Evolutionary conservation across 1,140 invertebrate species (phyloP).

Genomic region (Carcinoscorpius rotundicauda): DNA sequence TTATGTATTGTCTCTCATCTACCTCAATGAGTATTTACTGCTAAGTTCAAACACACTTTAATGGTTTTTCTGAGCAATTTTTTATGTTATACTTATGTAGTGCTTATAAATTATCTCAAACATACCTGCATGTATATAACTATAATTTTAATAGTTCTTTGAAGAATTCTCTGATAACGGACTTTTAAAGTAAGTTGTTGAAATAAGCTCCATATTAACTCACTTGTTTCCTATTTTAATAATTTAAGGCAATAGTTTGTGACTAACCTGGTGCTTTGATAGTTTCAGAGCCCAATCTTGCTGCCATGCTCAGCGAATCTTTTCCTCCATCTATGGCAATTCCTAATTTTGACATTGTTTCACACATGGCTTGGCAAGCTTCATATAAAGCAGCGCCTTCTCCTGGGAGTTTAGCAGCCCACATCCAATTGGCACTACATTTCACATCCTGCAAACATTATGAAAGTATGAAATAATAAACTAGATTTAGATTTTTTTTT

Average conservation of each 20-base stretch:
- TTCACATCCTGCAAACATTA: constrained; percentile 59
- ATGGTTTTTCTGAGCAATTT: too few species aligned
- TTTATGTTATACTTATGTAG: too few species aligned
- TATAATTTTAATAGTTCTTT: too few species aligned
- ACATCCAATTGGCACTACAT: constrained; percentile 99
- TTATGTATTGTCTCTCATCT: too few species aligned
- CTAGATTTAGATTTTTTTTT: too few species aligned
- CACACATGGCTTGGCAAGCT: constrained; percentile 78
- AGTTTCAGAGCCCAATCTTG: constrained; percentile 53
- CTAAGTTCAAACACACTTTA: too few species aligned
- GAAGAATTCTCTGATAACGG: too few species aligned
- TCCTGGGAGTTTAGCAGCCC: constrained; percentile 84
- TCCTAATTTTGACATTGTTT: constrained; percentile 68
- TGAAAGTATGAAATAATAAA: too few species aligned
- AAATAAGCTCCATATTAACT: constrained; percentile 5
- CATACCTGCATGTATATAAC: too few species aligned
- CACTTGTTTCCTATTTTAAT: neutral
- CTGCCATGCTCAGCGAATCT: constrained; percentile 95
- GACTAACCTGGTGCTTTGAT: constrained; percentile 65
- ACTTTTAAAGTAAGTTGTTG: too few species aligned
- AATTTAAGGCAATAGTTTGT: neutral
- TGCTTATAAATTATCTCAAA: too few species aligned
- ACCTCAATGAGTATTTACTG: too few species aligned
- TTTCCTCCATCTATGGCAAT: constrained; percentile 96
- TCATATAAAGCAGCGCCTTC: constrained; percentile 77